These are phyloP conservation scores for Diachasma alloeum DNA, from an alignment of 1,140 invertebrate genomes.

Conservation along the genomic window DNA sequence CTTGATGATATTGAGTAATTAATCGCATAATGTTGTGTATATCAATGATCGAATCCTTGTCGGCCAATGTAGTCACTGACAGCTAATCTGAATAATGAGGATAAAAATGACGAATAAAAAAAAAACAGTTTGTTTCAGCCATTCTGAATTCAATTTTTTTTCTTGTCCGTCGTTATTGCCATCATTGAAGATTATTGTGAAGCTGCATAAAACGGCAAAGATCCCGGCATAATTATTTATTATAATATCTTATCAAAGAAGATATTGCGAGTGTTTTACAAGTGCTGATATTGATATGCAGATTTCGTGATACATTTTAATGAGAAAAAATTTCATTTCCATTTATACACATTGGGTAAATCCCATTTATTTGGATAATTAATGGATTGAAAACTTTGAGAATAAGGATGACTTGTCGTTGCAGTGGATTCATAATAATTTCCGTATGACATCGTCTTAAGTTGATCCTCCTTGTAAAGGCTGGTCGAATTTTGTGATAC, in stretches of 20 bases:
- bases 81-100: too few species aligned
- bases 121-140: too few species aligned
- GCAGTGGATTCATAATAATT: neutral
- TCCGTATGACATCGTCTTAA: slow-evolving; percentile 31
- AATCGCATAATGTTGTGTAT: neutral
- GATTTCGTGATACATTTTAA: too few species aligned
- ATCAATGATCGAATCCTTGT: neutral
- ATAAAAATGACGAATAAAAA: too few species aligned
- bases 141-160: too few species aligned
- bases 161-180: too few species aligned
- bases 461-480: slow-evolving; percentile 57
- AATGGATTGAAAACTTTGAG: neutral
- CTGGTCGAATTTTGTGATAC: slow-evolving; percentile 66
- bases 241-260: too few species aligned
- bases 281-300: too few species aligned
- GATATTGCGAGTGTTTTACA: too few species aligned
- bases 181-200: too few species aligned
- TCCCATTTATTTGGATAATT: neutral
- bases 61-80: neutral
- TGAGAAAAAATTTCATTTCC: neutral
- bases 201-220: too few species aligned
- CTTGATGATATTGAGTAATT: neutral
- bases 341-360: neutral
- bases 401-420: neutral
- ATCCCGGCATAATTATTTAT: too few species aligned